These are phyloP conservation scores for Rhea americana DNA, from an alignment of 2,113 vertebrate species.

Conservation along the genomic window DNA sequence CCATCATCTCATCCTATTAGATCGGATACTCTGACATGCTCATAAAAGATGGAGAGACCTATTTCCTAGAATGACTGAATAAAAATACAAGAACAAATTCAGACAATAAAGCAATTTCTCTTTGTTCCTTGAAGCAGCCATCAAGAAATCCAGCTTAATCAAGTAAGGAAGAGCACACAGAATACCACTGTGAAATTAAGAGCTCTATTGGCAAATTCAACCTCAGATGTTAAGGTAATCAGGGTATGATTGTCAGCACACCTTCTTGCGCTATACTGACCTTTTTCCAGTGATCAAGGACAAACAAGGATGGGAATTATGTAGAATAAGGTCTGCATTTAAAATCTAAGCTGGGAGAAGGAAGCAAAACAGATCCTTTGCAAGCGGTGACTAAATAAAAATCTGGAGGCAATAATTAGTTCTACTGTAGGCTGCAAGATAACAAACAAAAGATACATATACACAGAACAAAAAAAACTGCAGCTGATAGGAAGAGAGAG, in stretches of 20 bases:
- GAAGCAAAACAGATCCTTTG: not conserved
- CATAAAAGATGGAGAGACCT: not conserved
- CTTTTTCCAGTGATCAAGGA: not conserved
- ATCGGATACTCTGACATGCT: not conserved
- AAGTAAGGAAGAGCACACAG: not conserved
- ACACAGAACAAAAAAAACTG: accelerated
- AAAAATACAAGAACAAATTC: not conserved
- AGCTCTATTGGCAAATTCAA: not conserved
- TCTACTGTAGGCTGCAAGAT: not conserved
- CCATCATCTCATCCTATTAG: not conserved
- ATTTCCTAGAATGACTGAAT: not conserved
- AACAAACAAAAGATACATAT: not conserved
- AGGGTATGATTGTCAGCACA: not conserved
- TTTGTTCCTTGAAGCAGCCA: not conserved
- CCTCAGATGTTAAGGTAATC: not conserved
- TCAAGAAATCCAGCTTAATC: not conserved
- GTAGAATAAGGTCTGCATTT: not conserved
- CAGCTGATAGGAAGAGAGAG: not conserved
- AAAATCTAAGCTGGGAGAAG: not conserved
- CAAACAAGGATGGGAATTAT: not conserved
- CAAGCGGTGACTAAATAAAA: not conserved
- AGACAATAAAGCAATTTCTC: not conserved
- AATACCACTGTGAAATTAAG: not conserved
- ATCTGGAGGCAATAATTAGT: not conserved
- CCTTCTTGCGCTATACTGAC: not conserved